A percentile compares a stretch with the other conserved stretches of the same genome.
Evolutionary conservation across 2,113 vertebrate species (phyloP).

Genomic region (Regulus satrapa): DNA sequence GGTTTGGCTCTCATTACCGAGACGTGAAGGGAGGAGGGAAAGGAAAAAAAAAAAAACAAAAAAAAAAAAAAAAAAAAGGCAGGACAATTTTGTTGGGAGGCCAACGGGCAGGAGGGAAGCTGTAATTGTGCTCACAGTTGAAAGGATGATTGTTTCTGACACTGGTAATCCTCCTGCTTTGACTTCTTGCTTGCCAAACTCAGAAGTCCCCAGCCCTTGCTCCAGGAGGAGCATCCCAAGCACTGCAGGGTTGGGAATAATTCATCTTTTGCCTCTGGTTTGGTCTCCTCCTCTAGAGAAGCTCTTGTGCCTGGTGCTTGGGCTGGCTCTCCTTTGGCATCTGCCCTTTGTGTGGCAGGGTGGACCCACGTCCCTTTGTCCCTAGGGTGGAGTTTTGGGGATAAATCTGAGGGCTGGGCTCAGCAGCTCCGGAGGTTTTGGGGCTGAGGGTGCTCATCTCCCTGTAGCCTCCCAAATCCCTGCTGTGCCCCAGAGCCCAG

Average conservation of each 20-base stretch:
- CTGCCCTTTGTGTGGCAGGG: not conserved
- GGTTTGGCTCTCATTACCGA: conserved; percentile 13
- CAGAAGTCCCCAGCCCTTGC: not conserved
- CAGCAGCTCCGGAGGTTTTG: accelerated
- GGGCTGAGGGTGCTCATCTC: accelerated
- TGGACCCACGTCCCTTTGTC: accelerated
- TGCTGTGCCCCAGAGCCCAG: not conserved
- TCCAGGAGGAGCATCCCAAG: not conserved
- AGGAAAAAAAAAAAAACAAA: not conserved
- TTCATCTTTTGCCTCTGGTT: not conserved
- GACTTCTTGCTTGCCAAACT: not conserved
- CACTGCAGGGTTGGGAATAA: not conserved
- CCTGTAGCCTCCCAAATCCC: accelerated
- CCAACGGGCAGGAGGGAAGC: conserved; percentile 8
- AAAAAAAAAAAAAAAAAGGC: not conserved
- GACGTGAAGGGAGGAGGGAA: not conserved
- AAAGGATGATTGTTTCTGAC: conserved; percentile 37
- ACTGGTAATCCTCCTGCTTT: not conserved
- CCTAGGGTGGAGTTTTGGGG: not conserved
- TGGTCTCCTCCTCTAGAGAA: not conserved
- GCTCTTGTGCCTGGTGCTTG: not conserved
- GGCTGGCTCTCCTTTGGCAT: not conserved
- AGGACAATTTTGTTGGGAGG: not conserved
- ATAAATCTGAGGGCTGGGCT: not conserved
- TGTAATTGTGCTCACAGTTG: not conserved